Evolutionary conservation across 37 sponge, comb jelly and placozoan species (phyloP).

Genomic region (Cliona cf. orientalis): DNA sequence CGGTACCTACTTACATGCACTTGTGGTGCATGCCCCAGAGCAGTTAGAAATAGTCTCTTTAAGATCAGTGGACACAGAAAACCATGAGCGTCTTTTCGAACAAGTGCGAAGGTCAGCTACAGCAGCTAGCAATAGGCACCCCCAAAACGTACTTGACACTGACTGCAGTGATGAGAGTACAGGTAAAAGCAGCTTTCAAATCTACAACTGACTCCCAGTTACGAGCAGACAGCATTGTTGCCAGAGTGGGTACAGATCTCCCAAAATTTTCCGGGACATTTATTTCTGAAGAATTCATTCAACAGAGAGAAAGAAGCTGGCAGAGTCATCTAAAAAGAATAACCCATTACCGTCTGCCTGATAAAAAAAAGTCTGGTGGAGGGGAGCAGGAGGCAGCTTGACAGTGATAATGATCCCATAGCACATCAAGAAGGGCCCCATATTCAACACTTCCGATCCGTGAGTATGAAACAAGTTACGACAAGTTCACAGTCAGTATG

Average conservation of each 20-base stretch:
- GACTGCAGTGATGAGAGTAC: not conserved
- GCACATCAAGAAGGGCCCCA: not conserved
- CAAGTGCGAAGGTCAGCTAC: not conserved
- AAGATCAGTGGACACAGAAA: not conserved
- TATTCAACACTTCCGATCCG: not conserved
- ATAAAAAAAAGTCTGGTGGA: not conserved
- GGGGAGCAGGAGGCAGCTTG: not conserved
- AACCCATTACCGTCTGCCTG: not conserved
- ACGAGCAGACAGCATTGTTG: not conserved
- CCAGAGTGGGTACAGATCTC: not conserved
- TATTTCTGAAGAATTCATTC: not conserved
- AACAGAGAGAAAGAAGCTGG: not conserved
- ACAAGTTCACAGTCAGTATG: not conserved
- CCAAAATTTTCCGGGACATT: not conserved
- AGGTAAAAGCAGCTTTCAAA: not conserved
- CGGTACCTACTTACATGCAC: conserved; percentile 16
- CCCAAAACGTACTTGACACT: not conserved
- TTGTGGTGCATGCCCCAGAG: conserved; percentile 11
- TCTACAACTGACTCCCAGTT: not conserved
- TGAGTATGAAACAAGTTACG: not conserved
- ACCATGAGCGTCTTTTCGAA: not conserved
- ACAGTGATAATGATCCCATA: not conserved
- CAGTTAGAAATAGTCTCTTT: conserved; percentile 14
- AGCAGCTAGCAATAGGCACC: conserved; percentile 5
- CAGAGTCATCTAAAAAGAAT: not conserved